These are phyloP conservation scores for Tribolium madens DNA, from an alignment of 1,140 invertebrate genomes.

Conservation along the genomic window DNA sequence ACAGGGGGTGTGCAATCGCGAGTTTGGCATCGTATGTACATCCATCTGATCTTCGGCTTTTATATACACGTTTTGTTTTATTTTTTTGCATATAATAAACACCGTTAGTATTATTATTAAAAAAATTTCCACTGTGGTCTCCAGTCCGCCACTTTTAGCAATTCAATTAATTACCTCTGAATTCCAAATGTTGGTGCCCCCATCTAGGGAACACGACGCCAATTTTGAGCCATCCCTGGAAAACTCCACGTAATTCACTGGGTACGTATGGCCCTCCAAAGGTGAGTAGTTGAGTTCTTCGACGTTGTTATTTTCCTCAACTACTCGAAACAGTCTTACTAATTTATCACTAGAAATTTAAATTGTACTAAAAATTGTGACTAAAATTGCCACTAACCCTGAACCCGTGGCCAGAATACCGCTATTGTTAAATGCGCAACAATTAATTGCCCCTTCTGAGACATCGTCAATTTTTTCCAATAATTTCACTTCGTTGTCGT, in stretches of 20 bases:
- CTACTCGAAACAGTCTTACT: conserved; percentile 68
- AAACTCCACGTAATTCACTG: conserved; percentile 76
- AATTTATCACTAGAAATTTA: conserved; percentile 69
- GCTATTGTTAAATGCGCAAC: conserved; percentile 69
- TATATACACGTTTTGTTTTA: too few relatives aligned
- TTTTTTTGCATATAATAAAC: too few relatives aligned
- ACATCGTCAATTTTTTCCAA: conserved; percentile 69
- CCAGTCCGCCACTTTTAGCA: too few relatives aligned
- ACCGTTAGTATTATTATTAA: too few relatives aligned
- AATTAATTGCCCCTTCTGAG: conserved; percentile 71
- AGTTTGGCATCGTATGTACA: too few relatives aligned
- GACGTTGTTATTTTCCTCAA: conserved; percentile 63
- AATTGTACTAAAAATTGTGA: not conserved
- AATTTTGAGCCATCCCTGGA: conserved; percentile 74
- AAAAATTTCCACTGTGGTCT: too few relatives aligned
- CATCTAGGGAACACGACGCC: conserved; percentile 81
- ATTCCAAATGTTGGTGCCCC: conserved; percentile 78
- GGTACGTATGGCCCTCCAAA: conserved; percentile 72
- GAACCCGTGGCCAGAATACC: conserved; percentile 70
- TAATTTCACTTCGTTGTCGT: conserved; percentile 66
- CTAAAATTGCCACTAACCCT: conserved; percentile 60
- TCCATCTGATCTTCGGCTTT: too few relatives aligned
- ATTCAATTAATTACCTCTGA: too few relatives aligned
- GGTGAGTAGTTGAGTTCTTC: conserved; percentile 68
- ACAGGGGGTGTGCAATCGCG: too few relatives aligned